These are phyloP conservation scores for Eupithecia abbreviata DNA, from an alignment of 2,888 invertebrate genomes.

Conservation along the genomic window DNA sequence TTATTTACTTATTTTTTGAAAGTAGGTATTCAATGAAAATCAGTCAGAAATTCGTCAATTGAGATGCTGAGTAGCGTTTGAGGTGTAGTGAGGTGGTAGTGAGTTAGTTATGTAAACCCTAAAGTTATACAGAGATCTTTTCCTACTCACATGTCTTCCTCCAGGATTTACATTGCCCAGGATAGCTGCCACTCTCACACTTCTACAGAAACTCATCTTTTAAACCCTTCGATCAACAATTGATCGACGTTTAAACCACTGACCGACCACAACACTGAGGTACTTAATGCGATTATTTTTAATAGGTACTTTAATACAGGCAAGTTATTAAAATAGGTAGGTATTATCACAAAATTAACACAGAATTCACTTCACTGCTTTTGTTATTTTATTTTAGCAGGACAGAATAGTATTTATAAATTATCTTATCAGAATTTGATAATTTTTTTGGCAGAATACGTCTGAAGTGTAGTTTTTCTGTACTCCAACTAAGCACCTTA, in stretches of 20 bases:
- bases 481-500: not conserved
- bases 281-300: not conserved
- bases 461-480: not conserved
- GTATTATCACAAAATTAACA: not conserved
- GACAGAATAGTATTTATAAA: not conserved
- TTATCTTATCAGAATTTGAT: not conserved
- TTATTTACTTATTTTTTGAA: too few species aligned
- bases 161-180: not conserved
- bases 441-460: not conserved
- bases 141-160: not conserved
- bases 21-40: too few species aligned
- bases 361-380: not conserved
- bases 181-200: not conserved
- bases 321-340: not conserved
- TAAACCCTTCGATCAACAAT: too few species aligned
- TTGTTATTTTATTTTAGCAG: not conserved
- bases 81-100: too few species aligned
- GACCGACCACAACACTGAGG: not conserved
- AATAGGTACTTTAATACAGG: not conserved
- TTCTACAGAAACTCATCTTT: slow-evolving; percentile 1
- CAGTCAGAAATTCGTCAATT: too few species aligned
- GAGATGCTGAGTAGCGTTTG: too few species aligned
- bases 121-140: too few species aligned
- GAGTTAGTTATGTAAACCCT: too few species aligned
- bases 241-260: not conserved